Conservation (phyloP, 1,140 invertebrate genomes). For the Diachasma alloeum region DNA sequence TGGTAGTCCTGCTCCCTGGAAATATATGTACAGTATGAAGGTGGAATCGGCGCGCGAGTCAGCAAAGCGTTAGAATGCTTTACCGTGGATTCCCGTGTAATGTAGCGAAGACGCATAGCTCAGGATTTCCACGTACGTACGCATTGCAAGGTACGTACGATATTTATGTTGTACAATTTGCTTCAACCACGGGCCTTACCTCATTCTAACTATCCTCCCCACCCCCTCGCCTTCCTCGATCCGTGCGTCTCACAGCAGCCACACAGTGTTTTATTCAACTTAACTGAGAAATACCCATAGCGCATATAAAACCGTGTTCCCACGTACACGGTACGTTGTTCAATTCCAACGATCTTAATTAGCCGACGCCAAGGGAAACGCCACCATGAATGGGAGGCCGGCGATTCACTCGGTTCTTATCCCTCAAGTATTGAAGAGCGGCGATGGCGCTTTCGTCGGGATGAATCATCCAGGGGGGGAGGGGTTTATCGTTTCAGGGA, state of each 20-base stretch:
- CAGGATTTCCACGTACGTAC: conserved; percentile 34
- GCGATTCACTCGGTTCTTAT: conserved; percentile 13
- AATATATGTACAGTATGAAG: conserved; percentile 7
- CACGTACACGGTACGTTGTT: conserved; percentile 33
- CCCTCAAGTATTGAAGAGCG: background rate
- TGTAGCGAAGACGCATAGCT: conserved; percentile 35
- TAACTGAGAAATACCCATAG: background rate
- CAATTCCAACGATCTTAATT: conserved; percentile 39
- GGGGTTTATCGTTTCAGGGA: too few species aligned
- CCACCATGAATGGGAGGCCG: conserved; percentile 27
- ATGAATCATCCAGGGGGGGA: too few species aligned
- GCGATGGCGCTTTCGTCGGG: too few species aligned
- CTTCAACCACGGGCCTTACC: conserved; percentile 20
- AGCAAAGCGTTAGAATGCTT: conserved; percentile 32
- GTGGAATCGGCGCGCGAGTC: background rate
- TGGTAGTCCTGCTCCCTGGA: background rate
- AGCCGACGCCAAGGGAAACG: conserved; percentile 24
- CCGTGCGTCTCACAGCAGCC: background rate
- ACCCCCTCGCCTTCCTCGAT: background rate
- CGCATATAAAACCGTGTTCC: conserved; percentile 26
- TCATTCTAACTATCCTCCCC: background rate
- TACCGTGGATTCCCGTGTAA: conserved; percentile 33
- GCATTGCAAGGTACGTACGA: conserved; percentile 31
- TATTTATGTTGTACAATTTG: conserved; percentile 41
- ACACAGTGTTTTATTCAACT: conserved; percentile 1